phyloP scores from a whole-genome alignment of 2,113 vertebrate genomes.

The Ranitomeya variabilis region DNA sequence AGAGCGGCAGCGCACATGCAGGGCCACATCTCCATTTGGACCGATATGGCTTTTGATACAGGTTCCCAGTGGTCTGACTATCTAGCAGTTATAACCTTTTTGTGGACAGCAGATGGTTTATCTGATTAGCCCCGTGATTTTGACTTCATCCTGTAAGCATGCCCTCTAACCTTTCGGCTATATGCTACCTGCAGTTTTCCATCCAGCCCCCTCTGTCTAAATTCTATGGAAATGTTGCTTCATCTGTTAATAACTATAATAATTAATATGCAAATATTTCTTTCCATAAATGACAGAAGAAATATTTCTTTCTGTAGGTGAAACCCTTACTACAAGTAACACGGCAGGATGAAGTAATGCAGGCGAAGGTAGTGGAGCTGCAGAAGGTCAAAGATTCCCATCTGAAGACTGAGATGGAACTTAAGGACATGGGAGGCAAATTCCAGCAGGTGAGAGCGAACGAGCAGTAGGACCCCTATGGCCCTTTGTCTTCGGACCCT shows the following conservation, averaged over 20 bases:
- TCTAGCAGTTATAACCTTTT: too few relatives aligned
- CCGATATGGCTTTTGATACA: too few relatives aligned
- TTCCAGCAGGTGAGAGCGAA: slow-evolving; percentile 73
- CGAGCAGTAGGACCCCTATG: neutral
- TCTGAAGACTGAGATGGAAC: slow-evolving; percentile 74
- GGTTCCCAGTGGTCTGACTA: too few relatives aligned
- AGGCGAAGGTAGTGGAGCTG: slow-evolving; percentile 78
- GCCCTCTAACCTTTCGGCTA: neutral
- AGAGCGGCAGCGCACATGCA: too few relatives aligned
- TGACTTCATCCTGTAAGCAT: neutral
- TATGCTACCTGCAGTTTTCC: neutral
- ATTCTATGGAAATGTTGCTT: neutral
- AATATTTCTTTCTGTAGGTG: slow-evolving; percentile 70
- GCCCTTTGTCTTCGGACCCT: neutral
- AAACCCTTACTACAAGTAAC: slow-evolving; percentile 90
- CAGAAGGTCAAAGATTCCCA: slow-evolving; percentile 84
- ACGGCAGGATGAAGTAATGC: slow-evolving; percentile 89
- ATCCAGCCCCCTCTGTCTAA: neutral
- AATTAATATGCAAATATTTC: neutral
- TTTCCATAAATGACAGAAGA: neutral
- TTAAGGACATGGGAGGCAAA: slow-evolving; percentile 77
- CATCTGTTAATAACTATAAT: neutral
- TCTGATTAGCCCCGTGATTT: too few relatives aligned
- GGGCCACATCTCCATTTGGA: too few relatives aligned
- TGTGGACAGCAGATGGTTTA: too few relatives aligned